Base-by-base conservation (phyloP, 2,888 invertebrate species). In the Ichneumoninae sp. region DNA sequence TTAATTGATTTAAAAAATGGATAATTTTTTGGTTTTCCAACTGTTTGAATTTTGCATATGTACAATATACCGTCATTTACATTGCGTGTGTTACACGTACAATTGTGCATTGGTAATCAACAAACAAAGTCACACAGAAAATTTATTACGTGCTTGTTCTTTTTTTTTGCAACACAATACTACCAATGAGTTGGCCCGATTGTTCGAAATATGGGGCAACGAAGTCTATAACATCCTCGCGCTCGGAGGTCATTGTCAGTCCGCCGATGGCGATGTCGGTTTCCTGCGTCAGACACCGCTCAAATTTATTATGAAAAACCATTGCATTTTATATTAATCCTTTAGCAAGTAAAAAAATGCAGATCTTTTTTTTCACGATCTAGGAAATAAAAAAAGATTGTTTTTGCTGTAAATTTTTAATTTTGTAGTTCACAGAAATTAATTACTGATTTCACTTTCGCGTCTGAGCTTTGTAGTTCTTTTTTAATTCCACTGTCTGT, bases 131-230 rank as follows among this genome's bases (percentile, higher is more conserved):
- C n/a, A 54, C 68, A 85, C 60, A 57, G 63, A 36, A 33, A 3
- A 69, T 13, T 22, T 36, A 10, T 30, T 16, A 30, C 19, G 63
- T 70, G 63, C 57, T 26, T 26, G n/a, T 50, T 50, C 54, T 47
- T 77, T 33, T 65, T 47, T 50, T 73, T 68, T 47, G 50, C 57
- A 16, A 50, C 47, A 54, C 40, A 50, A 70, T 84, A 83, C 87
- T 94, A 97, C 97, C 97, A 87, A 98, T 98, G 5, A 97, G 95
- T 85, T 98, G 97, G n/a, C 98, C 98, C 0, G 98, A 97, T 93
- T 98, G 97, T 89, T 98, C 98, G 89, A 97, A 98, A 93, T 98
- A 98, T 0, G 98, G 98, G 0, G 98, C 97, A 3, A 98, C 97
- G 89, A 97, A 98, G 92, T 98, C 98, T 0, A 98, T 96, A 0